phyloP scores from a whole-genome alignment of 2,113 vertebrate species.

The Terrapene triunguis region DNA sequence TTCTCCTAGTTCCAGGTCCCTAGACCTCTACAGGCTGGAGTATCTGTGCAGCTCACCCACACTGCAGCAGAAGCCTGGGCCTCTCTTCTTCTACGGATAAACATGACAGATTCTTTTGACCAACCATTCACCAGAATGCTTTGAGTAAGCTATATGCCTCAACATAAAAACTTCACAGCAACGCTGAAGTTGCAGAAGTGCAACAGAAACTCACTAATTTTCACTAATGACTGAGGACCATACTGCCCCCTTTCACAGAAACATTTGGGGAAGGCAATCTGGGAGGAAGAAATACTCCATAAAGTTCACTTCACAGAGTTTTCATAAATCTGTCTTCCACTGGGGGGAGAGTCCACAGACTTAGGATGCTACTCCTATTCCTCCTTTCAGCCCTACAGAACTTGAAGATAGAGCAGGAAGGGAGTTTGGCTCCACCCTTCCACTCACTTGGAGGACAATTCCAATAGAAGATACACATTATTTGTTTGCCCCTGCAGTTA shows the following conservation, averaged over 20 bases:
- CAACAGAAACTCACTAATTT: not conserved
- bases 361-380: not conserved
- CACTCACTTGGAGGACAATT: not conserved
- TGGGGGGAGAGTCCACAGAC: accelerated
- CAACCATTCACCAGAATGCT: not conserved
- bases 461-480: accelerated
- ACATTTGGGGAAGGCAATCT: not conserved
- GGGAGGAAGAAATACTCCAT: not conserved
- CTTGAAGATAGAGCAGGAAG: not conserved
- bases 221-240: not conserved
- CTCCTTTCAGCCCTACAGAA: no score
- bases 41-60: no score
- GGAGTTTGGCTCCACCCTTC: accelerated
- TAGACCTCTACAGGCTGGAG: no score
- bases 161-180: not conserved
- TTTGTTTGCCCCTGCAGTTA: not conserved
- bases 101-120: not conserved
- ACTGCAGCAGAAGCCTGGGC: no score
- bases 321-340: not conserved
- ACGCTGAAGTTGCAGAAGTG: not conserved
- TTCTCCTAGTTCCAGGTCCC: no score
- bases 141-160: not conserved
- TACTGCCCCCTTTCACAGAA: not conserved
- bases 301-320: not conserved
- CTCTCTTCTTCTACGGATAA: not conserved